These are phyloP conservation scores for Melipona quadrifasciata DNA, from an alignment of 1,140 invertebrate species.

Conservation along the genomic window DNA sequence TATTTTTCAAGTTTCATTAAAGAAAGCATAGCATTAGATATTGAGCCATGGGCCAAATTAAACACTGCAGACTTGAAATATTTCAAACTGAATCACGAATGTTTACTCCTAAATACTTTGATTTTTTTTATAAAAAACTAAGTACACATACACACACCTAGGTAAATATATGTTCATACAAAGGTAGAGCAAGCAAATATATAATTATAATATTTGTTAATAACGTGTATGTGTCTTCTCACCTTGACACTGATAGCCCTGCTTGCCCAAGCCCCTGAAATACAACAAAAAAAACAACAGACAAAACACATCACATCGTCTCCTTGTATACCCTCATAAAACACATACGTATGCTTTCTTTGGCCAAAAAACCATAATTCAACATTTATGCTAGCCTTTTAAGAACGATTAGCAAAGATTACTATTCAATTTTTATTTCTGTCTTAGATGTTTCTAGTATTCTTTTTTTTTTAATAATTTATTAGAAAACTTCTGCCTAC, in stretches of 20 bases:
- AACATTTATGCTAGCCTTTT: slow-evolving; percentile 45
- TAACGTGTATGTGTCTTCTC: slow-evolving; percentile 84
- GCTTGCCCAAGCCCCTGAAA: slow-evolving; percentile 98
- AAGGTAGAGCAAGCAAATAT: slow-evolving; percentile 73
- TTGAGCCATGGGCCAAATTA: slow-evolving; percentile 29
- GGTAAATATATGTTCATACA: slow-evolving; percentile 65
- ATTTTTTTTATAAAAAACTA: slow-evolving; percentile 37
- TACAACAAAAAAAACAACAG: slow-evolving; percentile 85
- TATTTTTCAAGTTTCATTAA: slow-evolving; percentile 28
- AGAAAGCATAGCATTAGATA: slow-evolving; percentile 42
- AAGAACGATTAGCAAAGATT: slow-evolving; percentile 2
- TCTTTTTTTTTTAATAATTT: background rate
- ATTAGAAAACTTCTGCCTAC: slow-evolving; percentile 1
- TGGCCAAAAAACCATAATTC: slow-evolving; percentile 64
- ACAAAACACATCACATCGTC: slow-evolving; percentile 82
- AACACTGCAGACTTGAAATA: slow-evolving; percentile 21
- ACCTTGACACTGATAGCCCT: slow-evolving; percentile 99
- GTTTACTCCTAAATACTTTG: slow-evolving; percentile 29
- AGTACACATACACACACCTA: slow-evolving; percentile 57
- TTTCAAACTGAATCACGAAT: slow-evolving; percentile 36
- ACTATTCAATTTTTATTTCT: slow-evolving; percentile 19
- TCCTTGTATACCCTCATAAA: slow-evolving; percentile 76
- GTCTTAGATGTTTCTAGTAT: slow-evolving; percentile 19
- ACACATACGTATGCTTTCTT: slow-evolving; percentile 77
- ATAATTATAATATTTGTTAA: slow-evolving; percentile 79